Conservation (phyloP, 2,888 invertebrate genomes). For the Heliconius ismenius region DNA sequence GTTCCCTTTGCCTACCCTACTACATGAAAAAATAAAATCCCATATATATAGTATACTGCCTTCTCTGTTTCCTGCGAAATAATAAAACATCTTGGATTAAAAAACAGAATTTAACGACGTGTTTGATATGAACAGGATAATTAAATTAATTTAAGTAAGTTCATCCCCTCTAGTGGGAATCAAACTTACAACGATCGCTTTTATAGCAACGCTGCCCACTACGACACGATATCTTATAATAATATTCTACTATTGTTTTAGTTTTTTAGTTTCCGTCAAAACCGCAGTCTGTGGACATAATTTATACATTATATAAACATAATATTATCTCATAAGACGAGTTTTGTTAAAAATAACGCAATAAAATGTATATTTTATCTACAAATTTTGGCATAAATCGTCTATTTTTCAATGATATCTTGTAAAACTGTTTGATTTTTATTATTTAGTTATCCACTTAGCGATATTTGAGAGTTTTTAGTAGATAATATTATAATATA, state of each 20-base stretch:
- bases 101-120: not conserved
- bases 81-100: not conserved
- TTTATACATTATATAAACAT: slow-evolving; percentile 10
- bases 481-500: slow-evolving; percentile 4
- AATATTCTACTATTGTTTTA: not conserved
- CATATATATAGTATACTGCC: no score
- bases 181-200: not conserved
- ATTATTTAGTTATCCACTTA: not conserved
- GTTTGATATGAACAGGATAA: not conserved
- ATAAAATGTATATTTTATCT: slow-evolving; percentile 11
- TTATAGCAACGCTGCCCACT: not conserved
- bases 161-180: not conserved
- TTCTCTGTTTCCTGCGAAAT: no score
- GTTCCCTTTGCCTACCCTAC: not conserved
- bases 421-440: slow-evolving; percentile 7
- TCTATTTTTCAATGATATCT: slow-evolving; percentile 9
- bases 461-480: not conserved
- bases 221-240: not conserved
- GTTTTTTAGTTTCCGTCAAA: not conserved
- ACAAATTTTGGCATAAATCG: slow-evolving; percentile 20
- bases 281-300: not conserved
- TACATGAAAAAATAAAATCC: no score
- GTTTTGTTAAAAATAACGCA: slow-evolving; percentile 3
- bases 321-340: slow-evolving; percentile 6
- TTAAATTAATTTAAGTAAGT: not conserved